Percentiles rank a stretch among this genome's conserved stretches.
Conservation (phyloP, 2,797 vertebrate genomes). For the Pogoniulus pusillus region DNA sequence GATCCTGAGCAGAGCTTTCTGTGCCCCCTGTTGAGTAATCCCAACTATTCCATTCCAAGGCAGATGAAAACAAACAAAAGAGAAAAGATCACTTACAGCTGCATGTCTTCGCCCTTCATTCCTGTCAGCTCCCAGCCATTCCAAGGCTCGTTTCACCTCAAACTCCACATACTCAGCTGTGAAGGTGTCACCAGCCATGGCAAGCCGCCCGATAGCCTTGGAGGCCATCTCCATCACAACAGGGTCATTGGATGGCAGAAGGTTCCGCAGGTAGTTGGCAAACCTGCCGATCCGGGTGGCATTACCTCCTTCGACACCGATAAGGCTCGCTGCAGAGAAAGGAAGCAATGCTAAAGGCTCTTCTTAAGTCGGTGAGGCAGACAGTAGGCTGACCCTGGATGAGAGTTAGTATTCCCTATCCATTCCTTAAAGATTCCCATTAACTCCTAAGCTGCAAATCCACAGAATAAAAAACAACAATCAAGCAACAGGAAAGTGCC, state of each 20-base stretch:
- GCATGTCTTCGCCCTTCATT: constrained; percentile 96
- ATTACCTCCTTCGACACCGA: constrained; percentile 96
- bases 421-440: neutral
- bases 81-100: constrained; percentile 80
- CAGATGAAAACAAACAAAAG: neutral
- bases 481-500: neutral
- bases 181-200: constrained; percentile 97
- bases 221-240: constrained; percentile 99
- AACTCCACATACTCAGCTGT: constrained; percentile 99
- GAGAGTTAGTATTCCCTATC: neutral
- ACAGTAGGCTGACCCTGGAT: neutral
- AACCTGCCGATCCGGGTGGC: constrained; percentile 96
- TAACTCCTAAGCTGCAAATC: neutral
- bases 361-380: neutral
- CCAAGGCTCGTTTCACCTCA: constrained; percentile 96
- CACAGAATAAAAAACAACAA: neutral
- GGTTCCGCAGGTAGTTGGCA: constrained; percentile 96
- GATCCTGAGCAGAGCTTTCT: neutral
- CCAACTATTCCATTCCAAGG: neutral
- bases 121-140: constrained; percentile 96
- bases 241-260: constrained; percentile 94
- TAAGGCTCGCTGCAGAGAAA: constrained; percentile 88
- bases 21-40: neutral
- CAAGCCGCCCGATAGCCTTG: constrained; percentile 95
- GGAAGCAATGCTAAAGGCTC: neutral